Percentiles rank a stretch among this genome's conserved stretches.
These are phyloP conservation scores for Zosterops pallidus DNA, from an alignment of 2,113 vertebrate genomes.

Conservation along the genomic window DNA sequence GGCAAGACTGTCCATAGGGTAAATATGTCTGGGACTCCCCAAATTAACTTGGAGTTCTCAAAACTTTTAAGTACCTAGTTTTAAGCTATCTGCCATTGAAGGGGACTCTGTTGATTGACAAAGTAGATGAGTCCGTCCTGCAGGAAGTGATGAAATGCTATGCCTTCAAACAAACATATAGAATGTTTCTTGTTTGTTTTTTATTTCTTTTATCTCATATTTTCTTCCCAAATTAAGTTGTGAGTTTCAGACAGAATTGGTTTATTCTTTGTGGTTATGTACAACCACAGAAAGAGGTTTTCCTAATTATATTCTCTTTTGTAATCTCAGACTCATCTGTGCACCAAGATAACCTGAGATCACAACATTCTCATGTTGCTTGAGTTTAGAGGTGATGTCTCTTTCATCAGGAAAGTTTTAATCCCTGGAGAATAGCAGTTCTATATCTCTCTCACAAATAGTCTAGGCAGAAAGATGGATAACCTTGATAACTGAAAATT, in stretches of 20 bases:
- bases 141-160: neutral
- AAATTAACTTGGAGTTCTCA: neutral
- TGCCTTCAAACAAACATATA: neutral
- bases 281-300: neutral
- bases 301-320: neutral
- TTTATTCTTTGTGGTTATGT: neutral
- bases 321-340: neutral
- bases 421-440: neutral
- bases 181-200: accelerated
- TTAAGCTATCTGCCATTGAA: neutral
- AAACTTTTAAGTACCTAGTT: neutral
- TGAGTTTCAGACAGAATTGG: neutral
- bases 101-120: neutral
- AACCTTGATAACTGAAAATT: slow-evolving; percentile 48
- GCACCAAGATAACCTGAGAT: neutral
- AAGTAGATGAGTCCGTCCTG: neutral
- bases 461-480: slow-evolving; percentile 13
- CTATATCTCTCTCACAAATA: neutral
- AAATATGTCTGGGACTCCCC: accelerated
- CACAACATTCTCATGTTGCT: neutral
- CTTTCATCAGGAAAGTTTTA: slow-evolving; percentile 19
- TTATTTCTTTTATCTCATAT: neutral
- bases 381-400: slow-evolving; percentile 2
- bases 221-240: neutral
- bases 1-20: neutral